These are phyloP conservation scores for Pungitius pungitius DNA, from an alignment of 2,113 vertebrate genomes.

Conservation along the genomic window DNA sequence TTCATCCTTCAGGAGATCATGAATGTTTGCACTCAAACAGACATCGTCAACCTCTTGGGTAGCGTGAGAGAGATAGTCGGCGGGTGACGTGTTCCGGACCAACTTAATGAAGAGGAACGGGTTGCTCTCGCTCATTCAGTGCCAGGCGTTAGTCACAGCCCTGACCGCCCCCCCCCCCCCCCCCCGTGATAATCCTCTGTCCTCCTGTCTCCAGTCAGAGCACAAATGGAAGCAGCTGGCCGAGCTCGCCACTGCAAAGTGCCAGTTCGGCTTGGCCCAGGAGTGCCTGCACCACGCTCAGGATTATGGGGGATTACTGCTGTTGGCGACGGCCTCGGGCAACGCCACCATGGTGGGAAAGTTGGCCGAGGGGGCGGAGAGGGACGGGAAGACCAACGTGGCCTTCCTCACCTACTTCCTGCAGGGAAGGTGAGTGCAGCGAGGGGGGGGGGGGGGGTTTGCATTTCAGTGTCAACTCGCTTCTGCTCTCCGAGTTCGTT, in stretches of 20 bases:
- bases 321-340: conserved; percentile 93
- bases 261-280: conserved; percentile 93
- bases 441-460: background rate
- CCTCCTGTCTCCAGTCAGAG: conserved; percentile 85
- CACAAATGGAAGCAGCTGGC: conserved; percentile 98
- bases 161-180: background rate
- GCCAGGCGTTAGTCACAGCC: conserved; percentile 12
- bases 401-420: conserved; percentile 96
- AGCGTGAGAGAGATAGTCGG: too few species aligned
- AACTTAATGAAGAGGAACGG: background rate
- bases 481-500: background rate
- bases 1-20: too few species aligned
- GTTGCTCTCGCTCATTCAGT: background rate
- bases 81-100: too few species aligned
- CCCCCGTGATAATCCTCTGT: conserved; percentile 52
- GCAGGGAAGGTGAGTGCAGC: conserved; percentile 90
- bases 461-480: too few species aligned
- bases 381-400: conserved; percentile 94
- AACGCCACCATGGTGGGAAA: conserved; percentile 92
- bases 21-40: too few species aligned
- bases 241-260: conserved; percentile 91
- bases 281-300: conserved; percentile 96
- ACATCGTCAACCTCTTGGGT: too few species aligned
- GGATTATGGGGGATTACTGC: conserved; percentile 93
- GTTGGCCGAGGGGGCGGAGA: conserved; percentile 90